These are phyloP conservation scores for Spodoptera picta DNA, from an alignment of 2,888 invertebrate species.

Conservation along the genomic window DNA sequence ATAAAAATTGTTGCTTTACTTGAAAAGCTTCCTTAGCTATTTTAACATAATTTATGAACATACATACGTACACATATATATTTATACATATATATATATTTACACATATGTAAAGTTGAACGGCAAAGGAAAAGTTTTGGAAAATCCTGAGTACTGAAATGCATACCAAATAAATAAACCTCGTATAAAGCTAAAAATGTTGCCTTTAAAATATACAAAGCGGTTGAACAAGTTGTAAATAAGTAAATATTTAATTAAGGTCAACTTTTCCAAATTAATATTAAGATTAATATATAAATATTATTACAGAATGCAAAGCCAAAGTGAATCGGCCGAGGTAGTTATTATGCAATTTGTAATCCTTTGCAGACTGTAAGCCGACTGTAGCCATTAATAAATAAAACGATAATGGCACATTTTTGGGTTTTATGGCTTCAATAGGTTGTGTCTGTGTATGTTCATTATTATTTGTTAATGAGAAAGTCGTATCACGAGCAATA, in stretches of 20 bases:
- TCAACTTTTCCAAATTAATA: conserved; percentile 1
- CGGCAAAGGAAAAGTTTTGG: conserved; percentile 15
- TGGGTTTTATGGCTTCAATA: conserved; percentile 33
- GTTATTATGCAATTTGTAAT: conserved; percentile 15
- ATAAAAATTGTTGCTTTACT: too few relatives aligned
- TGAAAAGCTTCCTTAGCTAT: too few relatives aligned
- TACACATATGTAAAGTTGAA: too few relatives aligned
- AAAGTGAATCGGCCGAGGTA: conserved; percentile 11
- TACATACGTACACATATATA: too few relatives aligned
- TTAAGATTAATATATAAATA: conserved; percentile 1
- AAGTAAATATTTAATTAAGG: conserved; percentile 2
- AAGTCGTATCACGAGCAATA: conserved; percentile 66
- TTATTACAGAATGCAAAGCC: conserved; percentile 3
- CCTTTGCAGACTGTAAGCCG: conserved; percentile 14
- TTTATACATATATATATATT: too few relatives aligned
- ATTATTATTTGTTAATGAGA: conserved; percentile 62
- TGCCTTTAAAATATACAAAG: conserved; percentile 9
- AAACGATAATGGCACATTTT: conserved; percentile 35
- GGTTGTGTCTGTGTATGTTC: conserved; percentile 36
- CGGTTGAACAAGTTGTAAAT: conserved; percentile 17
- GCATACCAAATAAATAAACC: conserved; percentile 41
- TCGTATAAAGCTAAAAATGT: conserved; percentile 45
- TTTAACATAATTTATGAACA: too few relatives aligned
- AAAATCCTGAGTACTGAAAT: conserved; percentile 17
- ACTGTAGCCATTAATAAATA: conserved; percentile 33